A percentile compares a stretch with the other conserved stretches of the same genome.
Conservation (phyloP, 2,797 vertebrate genomes). For the Babyrousa celebensis region DNA sequence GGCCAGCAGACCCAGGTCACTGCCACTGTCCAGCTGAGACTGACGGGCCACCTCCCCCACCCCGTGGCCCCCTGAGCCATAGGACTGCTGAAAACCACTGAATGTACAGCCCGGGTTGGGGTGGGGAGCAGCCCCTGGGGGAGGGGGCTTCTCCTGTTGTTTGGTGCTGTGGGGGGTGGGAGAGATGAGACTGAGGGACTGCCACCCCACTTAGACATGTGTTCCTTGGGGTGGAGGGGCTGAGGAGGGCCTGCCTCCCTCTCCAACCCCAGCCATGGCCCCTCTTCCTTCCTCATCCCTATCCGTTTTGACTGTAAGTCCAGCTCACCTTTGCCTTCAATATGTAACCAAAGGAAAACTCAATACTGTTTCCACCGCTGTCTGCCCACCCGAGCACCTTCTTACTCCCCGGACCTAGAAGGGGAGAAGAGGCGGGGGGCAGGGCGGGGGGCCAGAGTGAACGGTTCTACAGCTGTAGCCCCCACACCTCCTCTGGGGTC, state of each 20-base stretch:
- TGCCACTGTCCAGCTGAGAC: conserved; percentile 88
- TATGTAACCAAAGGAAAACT: conserved; percentile 90
- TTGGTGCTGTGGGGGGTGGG: conserved; percentile 87
- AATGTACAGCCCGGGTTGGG: conserved; percentile 90
- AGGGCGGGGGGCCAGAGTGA: conserved; percentile 73
- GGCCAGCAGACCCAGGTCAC: conserved; percentile 85
- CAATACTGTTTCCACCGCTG: conserved; percentile 86
- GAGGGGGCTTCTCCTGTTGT: conserved; percentile 85
- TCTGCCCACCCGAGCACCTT: conserved; percentile 85
- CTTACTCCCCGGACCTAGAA: conserved; percentile 74
- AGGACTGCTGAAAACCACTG: conserved; percentile 91
- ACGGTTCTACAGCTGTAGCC: conserved; percentile 81
- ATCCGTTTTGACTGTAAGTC: conserved; percentile 83
- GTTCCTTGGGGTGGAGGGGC: conserved; percentile 81
- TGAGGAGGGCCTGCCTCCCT: conserved; percentile 72
- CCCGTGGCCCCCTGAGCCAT: conserved; percentile 89
- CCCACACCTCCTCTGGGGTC: conserved; percentile 68
- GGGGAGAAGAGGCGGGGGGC: conserved; percentile 80
- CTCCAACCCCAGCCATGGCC: conserved; percentile 72
- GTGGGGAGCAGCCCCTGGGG: conserved; percentile 84
- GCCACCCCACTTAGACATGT: conserved; percentile 79
- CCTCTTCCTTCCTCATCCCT: conserved; percentile 79
- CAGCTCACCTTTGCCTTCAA: conserved; percentile 89
- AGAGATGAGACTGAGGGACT: conserved; percentile 76
- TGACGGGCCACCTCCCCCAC: conserved; percentile 82